phyloP scores from a whole-genome alignment of 2,888 invertebrate species.

The Belgica antarctica region DNA sequence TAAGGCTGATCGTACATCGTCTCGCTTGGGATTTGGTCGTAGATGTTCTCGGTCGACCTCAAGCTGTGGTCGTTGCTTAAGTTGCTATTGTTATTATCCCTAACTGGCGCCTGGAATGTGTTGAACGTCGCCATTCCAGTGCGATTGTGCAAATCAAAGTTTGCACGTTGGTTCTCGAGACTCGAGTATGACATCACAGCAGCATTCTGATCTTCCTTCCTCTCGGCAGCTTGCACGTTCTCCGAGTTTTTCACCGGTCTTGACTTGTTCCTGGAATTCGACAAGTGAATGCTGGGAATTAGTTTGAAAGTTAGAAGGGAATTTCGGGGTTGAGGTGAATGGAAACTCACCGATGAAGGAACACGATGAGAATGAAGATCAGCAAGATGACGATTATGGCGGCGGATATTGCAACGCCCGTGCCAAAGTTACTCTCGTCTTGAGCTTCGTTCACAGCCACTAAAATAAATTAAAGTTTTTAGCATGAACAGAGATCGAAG shows the following conservation, averaged over 20 bases:
- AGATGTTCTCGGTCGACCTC: slow-evolving; percentile 57
- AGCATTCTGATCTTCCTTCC: slow-evolving; percentile 81
- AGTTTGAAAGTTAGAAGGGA: neutral
- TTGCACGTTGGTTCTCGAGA: slow-evolving; percentile 59
- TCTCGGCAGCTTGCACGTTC: slow-evolving; percentile 80
- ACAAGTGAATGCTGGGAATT: slow-evolving; percentile 7
- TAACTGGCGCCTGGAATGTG: slow-evolving; percentile 50
- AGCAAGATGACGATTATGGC: slow-evolving; percentile 77
- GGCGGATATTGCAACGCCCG: slow-evolving; percentile 80
- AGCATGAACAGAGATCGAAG: too few species aligned
- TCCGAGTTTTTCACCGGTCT: slow-evolving; percentile 85
- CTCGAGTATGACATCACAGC: slow-evolving; percentile 88
- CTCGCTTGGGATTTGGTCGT: slow-evolving; percentile 65
- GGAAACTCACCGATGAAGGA: slow-evolving; percentile 71
- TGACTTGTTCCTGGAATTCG: slow-evolving; percentile 68
- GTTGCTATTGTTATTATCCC: slow-evolving; percentile 54
- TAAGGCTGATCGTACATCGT: slow-evolving; percentile 76
- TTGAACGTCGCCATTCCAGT: slow-evolving; percentile 54
- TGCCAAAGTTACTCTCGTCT: slow-evolving; percentile 69
- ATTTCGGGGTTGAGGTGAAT: neutral
- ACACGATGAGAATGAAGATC: slow-evolving; percentile 74
- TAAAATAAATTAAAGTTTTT: slow-evolving; percentile 47
- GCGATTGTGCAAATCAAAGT: slow-evolving; percentile 49
- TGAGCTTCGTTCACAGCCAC: slow-evolving; percentile 67
- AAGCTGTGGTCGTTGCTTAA: slow-evolving; percentile 45